Evolutionary conservation across 1,140 invertebrate genomes (phyloP), one percentile per base, ranked within the genome.

Genomic region (Leptinotarsa undecemlineata): DNA sequence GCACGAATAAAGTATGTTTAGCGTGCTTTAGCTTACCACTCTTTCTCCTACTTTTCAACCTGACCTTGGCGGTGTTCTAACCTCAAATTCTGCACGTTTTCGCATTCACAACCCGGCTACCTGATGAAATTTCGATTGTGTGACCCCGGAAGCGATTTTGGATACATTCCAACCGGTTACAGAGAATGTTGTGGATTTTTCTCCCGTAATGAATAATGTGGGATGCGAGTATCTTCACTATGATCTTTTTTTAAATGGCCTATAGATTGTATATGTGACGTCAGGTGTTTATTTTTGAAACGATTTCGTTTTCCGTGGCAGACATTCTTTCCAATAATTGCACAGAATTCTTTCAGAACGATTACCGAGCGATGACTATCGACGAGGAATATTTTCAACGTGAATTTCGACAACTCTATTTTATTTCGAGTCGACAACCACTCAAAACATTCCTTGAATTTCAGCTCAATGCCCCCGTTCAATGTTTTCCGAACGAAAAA

Each of bases 71-170:
- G 66, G 23, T 17, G 26, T n/a, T 60, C 63, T 73, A 69, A 73
- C 75, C 71, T 68, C 70, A 68, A 76, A 69, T 48, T 51, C 48
- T 23, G 74, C 74, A 75, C 74, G 73, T 74, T 74, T 68, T 33
- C 19, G 64, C 72, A 48, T 68, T 71, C 69, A 63, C 19, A 20
- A 26, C 15, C 68, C 26, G 68, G 33, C 68, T 67, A 66, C 48
- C 64, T 71, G 51, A 48, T 66, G 67, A 68, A 48, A 51, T 47
- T 48, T 42, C 17, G 19, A 69, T 48, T 48, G 57, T 51, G n/a
- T 67, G 60, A 67, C 48, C 60, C 62, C 64, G 48, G 47, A 69
- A 23, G 48, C 63, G 51, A 71, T 74, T 70, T 70, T 73, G 51
- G 47, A 68, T 48, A 73, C 64, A 51, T 57, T 48, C 63, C 63